Base-by-base conservation (phyloP, 1,140 invertebrate species). In the Brachionus calyciflorus region DNA sequence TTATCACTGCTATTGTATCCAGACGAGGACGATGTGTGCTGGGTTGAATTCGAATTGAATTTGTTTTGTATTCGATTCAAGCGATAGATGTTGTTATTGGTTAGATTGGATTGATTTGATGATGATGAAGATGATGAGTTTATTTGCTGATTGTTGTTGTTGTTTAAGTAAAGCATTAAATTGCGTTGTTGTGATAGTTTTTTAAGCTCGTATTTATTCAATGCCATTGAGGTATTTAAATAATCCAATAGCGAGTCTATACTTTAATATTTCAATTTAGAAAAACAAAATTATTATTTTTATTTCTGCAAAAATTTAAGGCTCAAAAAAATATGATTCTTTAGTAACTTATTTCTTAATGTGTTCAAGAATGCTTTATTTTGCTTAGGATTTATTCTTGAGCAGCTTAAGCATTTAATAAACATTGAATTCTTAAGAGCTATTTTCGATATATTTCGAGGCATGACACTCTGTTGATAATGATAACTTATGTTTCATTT, bases 151-250 rank as follows among this genome's bases (percentile, higher is more conserved):
- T 46, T 46, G 3, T 65, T 65, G 60, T 46, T 46, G 3, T 65
- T 65, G 60, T 65, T 65, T 24, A 65, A 24, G 40, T 24, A 65
- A 1, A 65, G 19, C 33, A 65, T 65, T 24, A 65, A 24, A 24
- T 65, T 65, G 10, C 60, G 21, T 65, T 65, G 60, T 14, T 65
- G 60, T 4, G 60, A 65, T 5, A 73, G 46, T 17, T 55, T 49
- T 51, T 73, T 73, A 1, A 73, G 46, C 21, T 73, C 69, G 30
- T 73, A 55, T 40, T 73, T 73, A 28, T 73, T 73, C 46, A 73
- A 30, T 24, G 30, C 30, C 69, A 73, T 73, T 17, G 69, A 73
- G 10, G 46, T 51, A 24, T 73, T 73, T 19, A 73, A 21, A 51
- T 51, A 73, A 33, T 73, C 69, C 14, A 73, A n/a, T n/a, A 73